phyloP scores from a whole-genome alignment of 2,113 vertebrate species.

The Oophaga pumilio region DNA sequence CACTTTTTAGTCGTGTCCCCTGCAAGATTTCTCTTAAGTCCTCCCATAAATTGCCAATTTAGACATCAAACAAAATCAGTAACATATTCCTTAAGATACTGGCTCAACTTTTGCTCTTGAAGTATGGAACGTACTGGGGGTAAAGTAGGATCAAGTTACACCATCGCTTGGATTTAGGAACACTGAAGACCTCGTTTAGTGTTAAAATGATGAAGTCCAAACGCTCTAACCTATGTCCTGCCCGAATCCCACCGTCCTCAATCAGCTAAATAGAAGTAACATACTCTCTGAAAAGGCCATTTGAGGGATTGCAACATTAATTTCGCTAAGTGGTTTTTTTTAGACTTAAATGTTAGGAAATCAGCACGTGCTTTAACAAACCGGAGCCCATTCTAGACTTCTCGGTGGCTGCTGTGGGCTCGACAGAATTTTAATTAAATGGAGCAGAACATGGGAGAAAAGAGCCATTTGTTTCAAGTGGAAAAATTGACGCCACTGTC shows the following conservation, averaged over 20 bases:
- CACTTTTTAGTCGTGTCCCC: slow-evolving; percentile 77
- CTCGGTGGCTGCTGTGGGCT: slow-evolving; percentile 65
- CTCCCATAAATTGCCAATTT: slow-evolving; percentile 35
- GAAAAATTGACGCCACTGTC: slow-evolving; percentile 72
- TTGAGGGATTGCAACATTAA: slow-evolving; percentile 62
- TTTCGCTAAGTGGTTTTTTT: slow-evolving; percentile 65
- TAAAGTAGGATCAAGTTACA: background rate
- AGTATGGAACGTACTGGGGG: background rate
- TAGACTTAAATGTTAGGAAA: slow-evolving; percentile 64
- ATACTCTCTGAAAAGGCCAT: slow-evolving; percentile 38
- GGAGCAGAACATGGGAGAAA: slow-evolving; percentile 68
- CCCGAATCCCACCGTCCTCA: slow-evolving; percentile 35
- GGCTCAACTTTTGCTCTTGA: background rate
- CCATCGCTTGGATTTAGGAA: background rate
- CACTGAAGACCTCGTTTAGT: slow-evolving; percentile 38
- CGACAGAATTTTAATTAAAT: slow-evolving; percentile 75
- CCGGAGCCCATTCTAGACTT: slow-evolving; percentile 57
- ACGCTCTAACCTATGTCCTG: slow-evolving; percentile 56
- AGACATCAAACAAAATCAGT: slow-evolving; percentile 1
- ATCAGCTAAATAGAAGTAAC: slow-evolving; percentile 60
- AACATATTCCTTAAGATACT: background rate
- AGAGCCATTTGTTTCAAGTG: slow-evolving; percentile 70
- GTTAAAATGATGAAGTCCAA: slow-evolving; percentile 57
- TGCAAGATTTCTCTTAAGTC: slow-evolving; percentile 58
- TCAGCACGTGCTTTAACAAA: slow-evolving; percentile 35